Evolutionary conservation across 2,797 vertebrate species (phyloP).

Genomic region (Anisognathus igniventris): DNA sequence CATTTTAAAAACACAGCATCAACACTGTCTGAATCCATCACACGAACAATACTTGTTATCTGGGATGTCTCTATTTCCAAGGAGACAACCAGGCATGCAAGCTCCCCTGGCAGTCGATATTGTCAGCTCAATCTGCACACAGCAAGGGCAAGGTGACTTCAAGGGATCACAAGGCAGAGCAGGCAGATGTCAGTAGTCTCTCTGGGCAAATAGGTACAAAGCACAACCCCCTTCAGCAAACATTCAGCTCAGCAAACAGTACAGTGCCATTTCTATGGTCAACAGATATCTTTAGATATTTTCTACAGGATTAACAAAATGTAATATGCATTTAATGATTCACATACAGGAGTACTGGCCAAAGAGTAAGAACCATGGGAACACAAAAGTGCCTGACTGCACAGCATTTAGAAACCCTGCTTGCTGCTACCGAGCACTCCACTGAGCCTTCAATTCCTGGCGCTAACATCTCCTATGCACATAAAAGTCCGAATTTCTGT

Average conservation of each 20-base stretch:
- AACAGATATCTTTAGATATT: background rate
- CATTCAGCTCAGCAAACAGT: background rate
- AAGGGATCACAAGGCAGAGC: background rate
- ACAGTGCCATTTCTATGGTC: background rate
- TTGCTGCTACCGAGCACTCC: background rate
- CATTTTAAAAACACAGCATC: background rate
- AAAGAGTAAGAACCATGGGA: background rate
- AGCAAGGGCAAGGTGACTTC: background rate
- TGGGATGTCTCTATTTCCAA: background rate
- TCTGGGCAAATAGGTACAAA: background rate
- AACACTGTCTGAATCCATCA: background rate
- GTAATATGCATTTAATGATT: background rate
- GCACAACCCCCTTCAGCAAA: background rate
- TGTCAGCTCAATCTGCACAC: fast-evolving
- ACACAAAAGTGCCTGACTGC: background rate
- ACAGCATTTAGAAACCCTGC: background rate
- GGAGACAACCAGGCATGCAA: background rate
- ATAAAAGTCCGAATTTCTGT: background rate
- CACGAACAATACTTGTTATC: background rate
- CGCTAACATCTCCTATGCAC: background rate
- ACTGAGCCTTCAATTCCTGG: background rate
- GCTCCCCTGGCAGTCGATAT: fast-evolving
- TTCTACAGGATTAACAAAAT: background rate
- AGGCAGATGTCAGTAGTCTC: background rate
- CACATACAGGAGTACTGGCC: background rate